These are phyloP conservation scores for Aleiodes testaceus DNA, from an alignment of 2,888 invertebrate genomes.

Conservation along the genomic window DNA sequence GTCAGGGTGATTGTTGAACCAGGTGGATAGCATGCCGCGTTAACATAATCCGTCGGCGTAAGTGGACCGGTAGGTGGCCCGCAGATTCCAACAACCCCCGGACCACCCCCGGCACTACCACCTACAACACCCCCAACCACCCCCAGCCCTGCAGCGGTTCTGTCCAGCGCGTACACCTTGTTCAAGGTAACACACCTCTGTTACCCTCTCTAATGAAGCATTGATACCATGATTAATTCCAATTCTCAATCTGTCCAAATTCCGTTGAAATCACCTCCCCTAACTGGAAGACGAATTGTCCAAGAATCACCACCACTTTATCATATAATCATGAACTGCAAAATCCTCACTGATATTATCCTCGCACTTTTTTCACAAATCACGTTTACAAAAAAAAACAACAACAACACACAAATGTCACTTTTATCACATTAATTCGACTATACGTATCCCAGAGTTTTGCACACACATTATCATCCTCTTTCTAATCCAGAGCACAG, in stretches of 20 bases:
- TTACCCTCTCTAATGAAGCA: conserved; percentile 52
- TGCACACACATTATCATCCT: too few relatives aligned
- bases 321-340: background rate
- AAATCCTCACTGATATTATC: conserved; percentile 30
- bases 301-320: too few relatives aligned
- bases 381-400: background rate
- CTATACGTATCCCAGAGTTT: too few relatives aligned
- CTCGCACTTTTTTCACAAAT: conserved; percentile 11
- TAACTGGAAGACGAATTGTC: conserved; percentile 22
- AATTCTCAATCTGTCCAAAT: background rate
- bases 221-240: conserved; percentile 61
- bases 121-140: conserved; percentile 66
- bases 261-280: too few relatives aligned
- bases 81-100: conserved; percentile 67
- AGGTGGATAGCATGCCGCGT: conserved; percentile 63
- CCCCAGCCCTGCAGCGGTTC: conserved; percentile 70
- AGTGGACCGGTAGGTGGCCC: conserved; percentile 62
- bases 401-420: conserved; percentile 9
- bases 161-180: conserved; percentile 72
- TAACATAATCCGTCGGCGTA: conserved; percentile 75
- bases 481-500: too few relatives aligned
- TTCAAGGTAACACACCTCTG: conserved; percentile 66
- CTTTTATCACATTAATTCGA: background rate
- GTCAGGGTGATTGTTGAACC: conserved; percentile 49
- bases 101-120: conserved; percentile 53